Base-by-base conservation (phyloP, 2,113 vertebrate species). In the Antennarius striatus region DNA sequence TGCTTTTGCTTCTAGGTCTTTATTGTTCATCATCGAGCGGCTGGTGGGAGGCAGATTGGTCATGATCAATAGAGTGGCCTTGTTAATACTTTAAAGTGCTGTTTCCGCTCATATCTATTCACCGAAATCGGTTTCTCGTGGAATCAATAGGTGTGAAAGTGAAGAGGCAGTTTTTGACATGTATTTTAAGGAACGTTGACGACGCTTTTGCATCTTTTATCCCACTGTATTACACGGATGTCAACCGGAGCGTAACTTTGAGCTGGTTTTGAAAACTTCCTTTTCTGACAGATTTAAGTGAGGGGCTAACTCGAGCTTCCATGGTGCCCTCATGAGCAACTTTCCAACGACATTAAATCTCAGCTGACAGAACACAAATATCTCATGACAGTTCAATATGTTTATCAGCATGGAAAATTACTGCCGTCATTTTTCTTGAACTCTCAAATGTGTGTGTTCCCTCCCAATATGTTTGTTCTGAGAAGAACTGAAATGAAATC, bases 51-150 rank as follows among this genome's bases (percentile, higher is more conserved):
- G 59, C 43, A 68, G 62, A 69, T 63, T 69, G 67, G 70, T 75
- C 60, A 63, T 71, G 62, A 80, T 80, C 59, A 75, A 72, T 77
- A 65, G 47, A 73, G 76, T 51, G 55, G 76, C 73, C 56, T 71
- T 43, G 76, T 56, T 77, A 60, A 73, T 42, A 36, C 57, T 67
- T 28, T 58, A 67, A 71, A 77, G 68, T 65, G 59, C 68, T 66
- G 32, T 36, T 78, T 75, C 60, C 39, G 69, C 56, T 77, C 48
- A 77, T 14, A 56, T 64, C 29, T 50, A 29, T 61, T 65, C 47
- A 56, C 50, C 29, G 49, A 63, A 53, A 66, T 76, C 57, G 56
- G 9, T 62, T 73, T 63, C 40, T 69, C 40, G 16, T 43, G 10
- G 55, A 65, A 70, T 69, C 65, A 51, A 51, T 67, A 42, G 28